Evolutionary conservation across 2,888 invertebrate species (phyloP).

Genomic region (Galerucella calmariensis): DNA sequence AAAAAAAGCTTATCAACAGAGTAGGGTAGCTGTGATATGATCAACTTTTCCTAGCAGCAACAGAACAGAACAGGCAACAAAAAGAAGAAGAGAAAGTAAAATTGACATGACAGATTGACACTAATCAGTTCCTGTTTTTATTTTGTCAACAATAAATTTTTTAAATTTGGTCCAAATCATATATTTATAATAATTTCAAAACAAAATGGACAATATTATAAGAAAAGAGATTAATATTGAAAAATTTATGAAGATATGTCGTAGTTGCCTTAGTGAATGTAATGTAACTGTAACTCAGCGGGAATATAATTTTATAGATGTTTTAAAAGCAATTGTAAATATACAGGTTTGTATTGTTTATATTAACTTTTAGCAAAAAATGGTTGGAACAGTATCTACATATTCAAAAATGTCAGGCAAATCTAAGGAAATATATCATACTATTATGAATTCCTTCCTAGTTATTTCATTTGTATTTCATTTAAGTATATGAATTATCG

Average conservation of each 20-base stretch:
- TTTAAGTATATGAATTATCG: background rate
- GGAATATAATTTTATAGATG: constrained; percentile 24
- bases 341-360: constrained; percentile 38
- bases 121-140: no score
- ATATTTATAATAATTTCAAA: background rate
- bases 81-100: no score
- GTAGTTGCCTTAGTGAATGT: constrained; percentile 19
- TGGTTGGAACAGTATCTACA: background rate
- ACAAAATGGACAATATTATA: constrained; percentile 13
- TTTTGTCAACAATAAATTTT: background rate
- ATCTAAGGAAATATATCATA: no score
- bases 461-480: no score
- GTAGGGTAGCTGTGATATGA: no score
- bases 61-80: no score
- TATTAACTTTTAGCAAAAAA: background rate
- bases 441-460: no score
- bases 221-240: background rate
- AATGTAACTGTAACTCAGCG: constrained; percentile 3
- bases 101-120: no score
- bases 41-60: no score
- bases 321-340: constrained; percentile 35
- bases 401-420: no score
- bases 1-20: no score
- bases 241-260: constrained; percentile 27
- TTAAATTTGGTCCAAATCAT: background rate